A percentile compares a stretch with the other conserved stretches of the same genome.
phyloP scores from a whole-genome alignment of 1,140 invertebrate species.

The Drosophila dunni region DNA sequence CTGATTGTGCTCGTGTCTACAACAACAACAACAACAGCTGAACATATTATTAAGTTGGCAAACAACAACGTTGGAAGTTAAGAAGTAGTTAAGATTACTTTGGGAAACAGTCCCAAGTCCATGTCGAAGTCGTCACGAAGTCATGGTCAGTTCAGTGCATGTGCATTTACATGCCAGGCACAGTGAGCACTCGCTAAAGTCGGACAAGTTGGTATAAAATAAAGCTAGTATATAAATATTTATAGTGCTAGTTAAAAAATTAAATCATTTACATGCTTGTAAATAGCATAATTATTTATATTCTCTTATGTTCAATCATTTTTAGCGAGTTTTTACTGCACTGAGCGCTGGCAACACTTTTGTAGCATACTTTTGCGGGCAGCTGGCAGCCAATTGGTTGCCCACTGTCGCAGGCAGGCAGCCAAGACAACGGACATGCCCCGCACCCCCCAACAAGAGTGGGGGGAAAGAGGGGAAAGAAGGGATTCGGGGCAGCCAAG shows the following conservation, averaged over 20 bases:
- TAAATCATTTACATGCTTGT: no score
- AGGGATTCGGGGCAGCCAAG: conserved; percentile 35
- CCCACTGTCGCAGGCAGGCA: conserved; percentile 49
- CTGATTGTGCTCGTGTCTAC: conserved; percentile 5
- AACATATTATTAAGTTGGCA: conserved; percentile 15
- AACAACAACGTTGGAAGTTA: conserved; percentile 15
- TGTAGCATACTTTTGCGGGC: conserved; percentile 72
- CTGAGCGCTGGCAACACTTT: conserved; percentile 49
- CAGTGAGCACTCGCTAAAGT: conserved; percentile 17
- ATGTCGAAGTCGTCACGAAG: conserved; percentile 55
- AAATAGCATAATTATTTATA: no score
- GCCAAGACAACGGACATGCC: conserved; percentile 44
- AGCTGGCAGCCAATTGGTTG: conserved; percentile 40
- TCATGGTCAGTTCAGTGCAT: conserved; percentile 43
- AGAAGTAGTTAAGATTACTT: conserved; percentile 17
- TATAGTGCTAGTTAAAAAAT: no score
- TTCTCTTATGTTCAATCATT: no score
- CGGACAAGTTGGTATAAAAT: no score
- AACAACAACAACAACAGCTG: conserved; percentile 5
- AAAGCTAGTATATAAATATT: no score
- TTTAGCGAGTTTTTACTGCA: conserved; percentile 16
- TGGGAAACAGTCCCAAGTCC: conserved; percentile 23
- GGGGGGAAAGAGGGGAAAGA: neutral
- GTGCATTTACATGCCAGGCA: conserved; percentile 38
- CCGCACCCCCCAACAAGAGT: neutral